Evolutionary conservation across 2,888 invertebrate genomes (phyloP), one percentile per base, ranked within the genome.

Genomic region (Physocephala rufipes): DNA sequence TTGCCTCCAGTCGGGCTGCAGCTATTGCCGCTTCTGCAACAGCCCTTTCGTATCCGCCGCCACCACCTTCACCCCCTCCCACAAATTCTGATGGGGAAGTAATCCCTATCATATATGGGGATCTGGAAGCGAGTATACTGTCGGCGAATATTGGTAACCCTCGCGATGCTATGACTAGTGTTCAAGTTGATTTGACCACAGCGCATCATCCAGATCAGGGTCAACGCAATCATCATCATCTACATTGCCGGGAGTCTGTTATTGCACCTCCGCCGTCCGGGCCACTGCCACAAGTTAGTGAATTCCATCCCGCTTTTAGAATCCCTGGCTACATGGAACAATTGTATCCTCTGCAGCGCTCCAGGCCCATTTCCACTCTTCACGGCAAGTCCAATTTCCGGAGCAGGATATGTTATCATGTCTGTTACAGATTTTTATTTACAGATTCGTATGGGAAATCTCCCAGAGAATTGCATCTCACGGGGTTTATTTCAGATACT

Each of bases 271-370:
- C 85, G 82, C 86, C 84, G 12, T 63, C 71, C 49, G 86, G 88
- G 83, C 88, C 90, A 87, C 81, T 65, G 21, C 36, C 89, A 84
- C 87, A 90, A 86, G 82, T 88, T 85, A 83, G 86, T 81, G 85
- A 86, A 53, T 86, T 86, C 75, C 91, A 91, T 87, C 91, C 91
- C 79, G 91, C 92, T 75, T 92, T 91, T 84, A 89, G 92, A 85
- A 89, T 92, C 82, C 89, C 89, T 76, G 90, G 91, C 82, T 92
- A 92, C 88, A 92, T 93, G 91, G 93, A 93, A 88, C 92, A 92
- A 86, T 88, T 92, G 78, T 92, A 92, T 84, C 90, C 91, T 73
- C 88, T 91, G 78, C 91, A 92, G 80, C 91, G 92, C 85, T 81
- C 87, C 82, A 90, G 89, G 84, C 90, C 91, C 74, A 88, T 89